These are phyloP conservation scores for Bradysia coprophila DNA, from an alignment of 1,140 invertebrate genomes.

Conservation along the genomic window DNA sequence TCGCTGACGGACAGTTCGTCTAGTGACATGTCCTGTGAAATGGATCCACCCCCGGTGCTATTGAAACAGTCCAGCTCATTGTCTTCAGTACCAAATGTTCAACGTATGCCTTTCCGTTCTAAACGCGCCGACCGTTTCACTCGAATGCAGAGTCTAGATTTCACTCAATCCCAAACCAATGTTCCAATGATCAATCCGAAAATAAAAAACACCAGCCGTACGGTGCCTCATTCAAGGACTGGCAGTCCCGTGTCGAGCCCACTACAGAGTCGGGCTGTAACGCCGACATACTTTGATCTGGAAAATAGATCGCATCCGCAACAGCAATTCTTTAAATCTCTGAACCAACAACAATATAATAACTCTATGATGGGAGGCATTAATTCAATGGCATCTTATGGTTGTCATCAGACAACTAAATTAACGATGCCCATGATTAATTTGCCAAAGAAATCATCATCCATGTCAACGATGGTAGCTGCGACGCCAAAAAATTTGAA, in stretches of 20 bases:
- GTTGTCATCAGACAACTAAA: too few relatives aligned
- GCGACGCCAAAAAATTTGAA: too few relatives aligned
- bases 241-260: not conserved
- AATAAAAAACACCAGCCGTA: slow-evolving; percentile 4
- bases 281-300: not conserved
- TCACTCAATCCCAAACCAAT: not conserved
- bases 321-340: not conserved
- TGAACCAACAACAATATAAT: not conserved
- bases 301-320: not conserved
- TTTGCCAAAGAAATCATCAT: too few relatives aligned
- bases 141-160: too few relatives aligned
- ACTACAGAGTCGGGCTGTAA: not conserved
- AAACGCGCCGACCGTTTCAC: too few relatives aligned
- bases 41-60: not conserved
- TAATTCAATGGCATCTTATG: too few relatives aligned
- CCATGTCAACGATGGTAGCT: too few relatives aligned
- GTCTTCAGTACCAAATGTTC: too few relatives aligned
- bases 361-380: too few relatives aligned
- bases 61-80: not conserved
- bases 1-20: not conserved
- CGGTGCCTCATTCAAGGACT: not conserved
- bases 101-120: too few relatives aligned
- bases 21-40: too few relatives aligned
- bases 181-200: slow-evolving; percentile 6
- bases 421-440: too few relatives aligned